Percentiles rank a stretch among this genome's conserved stretches.
Conservation (phyloP, 1,140 invertebrate species). For the Steinernema feltiae region DNA sequence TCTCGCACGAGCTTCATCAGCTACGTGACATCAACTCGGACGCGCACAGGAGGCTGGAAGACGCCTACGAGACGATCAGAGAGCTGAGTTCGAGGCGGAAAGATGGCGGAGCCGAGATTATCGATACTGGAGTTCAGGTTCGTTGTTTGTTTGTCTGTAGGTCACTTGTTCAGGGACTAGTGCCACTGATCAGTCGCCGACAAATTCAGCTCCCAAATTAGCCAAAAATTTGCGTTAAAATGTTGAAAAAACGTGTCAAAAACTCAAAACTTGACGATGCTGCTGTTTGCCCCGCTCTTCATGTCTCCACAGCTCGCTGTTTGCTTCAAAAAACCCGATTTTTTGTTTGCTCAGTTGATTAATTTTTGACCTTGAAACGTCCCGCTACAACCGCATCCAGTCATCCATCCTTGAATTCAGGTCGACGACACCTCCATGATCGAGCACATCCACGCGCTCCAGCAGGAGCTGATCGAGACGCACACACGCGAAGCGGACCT, state of each 20-base stretch:
- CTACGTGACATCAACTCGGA: slow-evolving; percentile 57
- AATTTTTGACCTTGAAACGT: not conserved
- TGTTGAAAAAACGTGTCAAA: not conserved
- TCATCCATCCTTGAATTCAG: no score
- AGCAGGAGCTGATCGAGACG: slow-evolving; percentile 83
- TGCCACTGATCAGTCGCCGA: not conserved
- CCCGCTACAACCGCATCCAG: no score
- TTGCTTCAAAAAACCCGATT: no score
- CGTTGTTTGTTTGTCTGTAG: not conserved
- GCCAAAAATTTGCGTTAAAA: no score
- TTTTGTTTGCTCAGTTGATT: not conserved
- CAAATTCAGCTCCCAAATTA: not conserved
- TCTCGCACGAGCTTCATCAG: slow-evolving; percentile 52
- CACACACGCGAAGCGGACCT: no score
- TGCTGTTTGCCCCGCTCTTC: no score
- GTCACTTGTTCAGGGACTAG: no score
- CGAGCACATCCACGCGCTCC: slow-evolving; percentile 80
- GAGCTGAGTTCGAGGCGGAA: slow-evolving; percentile 61
- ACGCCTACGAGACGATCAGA: slow-evolving; percentile 75
- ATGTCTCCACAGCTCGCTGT: no score
- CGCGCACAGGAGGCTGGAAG: slow-evolving; percentile 64
- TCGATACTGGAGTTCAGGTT: not conserved
- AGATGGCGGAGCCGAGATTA: slow-evolving; percentile 12
- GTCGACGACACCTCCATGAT: slow-evolving; percentile 69
- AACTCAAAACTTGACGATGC: no score